Evolutionary conservation across 2,113 vertebrate genomes (phyloP), one percentile per base, ranked within the genome.

Genomic region (Ivindomyrus marchei): DNA sequence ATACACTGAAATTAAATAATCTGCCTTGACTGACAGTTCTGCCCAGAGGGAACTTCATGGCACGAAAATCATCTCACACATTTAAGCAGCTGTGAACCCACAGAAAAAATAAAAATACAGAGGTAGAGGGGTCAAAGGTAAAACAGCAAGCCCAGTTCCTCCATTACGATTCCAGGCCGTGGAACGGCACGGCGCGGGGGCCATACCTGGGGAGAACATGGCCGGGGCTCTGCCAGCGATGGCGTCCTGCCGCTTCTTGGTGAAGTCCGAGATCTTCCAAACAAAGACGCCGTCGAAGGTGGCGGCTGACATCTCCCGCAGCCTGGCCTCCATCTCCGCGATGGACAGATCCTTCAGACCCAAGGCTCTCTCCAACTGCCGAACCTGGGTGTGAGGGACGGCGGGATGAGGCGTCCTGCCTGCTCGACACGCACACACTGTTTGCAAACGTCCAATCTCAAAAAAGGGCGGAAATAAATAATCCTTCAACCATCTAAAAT

Each of bases 261-360:
- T 95, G 87, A 99, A 97, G 46, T 99, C 98, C 0, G 97, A 96
- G 90, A 99, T 99, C 95, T 98, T 99, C 98, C 98, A 99, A 91
- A 99, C 91, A 87, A 99, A 98, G 89, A 98, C 93, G 0, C 98
- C 98, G 0, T 99, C 98, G 0, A 97, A 98, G 21, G 98, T 98
- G 91, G 97, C 97, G 0, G 97, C 97, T 2, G 98, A 97, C 96
- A 98, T 94, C 90, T 95, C 97, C 31, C 95, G 97, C 90, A 99
- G 94, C 90, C 97, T 97, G 13, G 97, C 97, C 90, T 99, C 97
- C 97, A 99, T 97, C 95, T 99, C 98, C 0, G 97, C 97, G 93
- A 99, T 95, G 47, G 97, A 97, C 93, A 99, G 93, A 90, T 99
- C 98, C 92, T 99, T 97, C 90, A 99, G 95, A 3, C 97, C 97